Evolutionary conservation across 37 sponge, comb jelly and placozoan genomes (phyloP), one percentile per base, ranked within the genome.

Genomic region (Mnemiopsis leidyi): DNA sequence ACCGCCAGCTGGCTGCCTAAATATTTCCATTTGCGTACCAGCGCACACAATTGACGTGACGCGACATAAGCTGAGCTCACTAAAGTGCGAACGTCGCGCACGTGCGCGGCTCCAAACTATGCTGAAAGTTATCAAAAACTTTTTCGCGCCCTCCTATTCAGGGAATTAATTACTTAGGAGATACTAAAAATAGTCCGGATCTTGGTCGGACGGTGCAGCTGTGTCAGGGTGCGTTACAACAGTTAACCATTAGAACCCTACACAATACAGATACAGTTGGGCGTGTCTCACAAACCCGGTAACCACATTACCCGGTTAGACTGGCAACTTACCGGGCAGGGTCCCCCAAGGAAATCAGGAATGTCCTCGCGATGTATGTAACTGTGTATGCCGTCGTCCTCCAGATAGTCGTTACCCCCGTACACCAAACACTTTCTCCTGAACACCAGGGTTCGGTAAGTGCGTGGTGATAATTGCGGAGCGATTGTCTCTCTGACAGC

Each of bases 331-430:
- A 94, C 94, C 92, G 93, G 48, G 26, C 92, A 69, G 23, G 94
- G 92, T 0, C 94, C 94, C 7, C 92, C 92, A 2, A 94, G 76
- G 67, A 94, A 94, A 32, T 94, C 92, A 0, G 94, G 94, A n/a
- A 94, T 92, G 23, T 32, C 61, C 37, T 69, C 77, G 7, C 3
- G 77, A 28, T 23, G 28, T 1, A 94, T 92, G 76, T 92, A 94
- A 24, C 92, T 92, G 38, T 39, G 38, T 16, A 94, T 68, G 2
- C 94, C 94, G 39, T 79, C 94, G 28, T 38, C 38, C 23, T 82
- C 69, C 25, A 69, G 77, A 33, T 94, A 82, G 39, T 94, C 94
- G 37, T 93, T 94, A 0, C 94, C 94, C 21, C 38, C 92, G 92
- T 93, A 94, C 29, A 94, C 83, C 33, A 94, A 30, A 28, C 93